These are phyloP conservation scores for Jacana jacana DNA, from an alignment of 2,113 vertebrate species.

Conservation along the genomic window DNA sequence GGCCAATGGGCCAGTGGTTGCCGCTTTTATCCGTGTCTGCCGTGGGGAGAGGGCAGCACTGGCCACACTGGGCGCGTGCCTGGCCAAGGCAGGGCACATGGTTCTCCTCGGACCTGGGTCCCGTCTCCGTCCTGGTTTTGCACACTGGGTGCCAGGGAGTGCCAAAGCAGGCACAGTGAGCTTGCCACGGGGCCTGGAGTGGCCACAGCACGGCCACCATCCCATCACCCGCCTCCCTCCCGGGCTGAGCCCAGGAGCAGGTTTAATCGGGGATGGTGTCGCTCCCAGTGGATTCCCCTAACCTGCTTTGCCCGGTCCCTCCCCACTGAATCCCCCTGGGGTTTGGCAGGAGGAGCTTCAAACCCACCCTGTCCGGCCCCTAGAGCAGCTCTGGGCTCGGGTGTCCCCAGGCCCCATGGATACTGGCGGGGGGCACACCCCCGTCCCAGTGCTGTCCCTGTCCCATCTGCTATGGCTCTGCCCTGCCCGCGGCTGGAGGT, in stretches of 20 bases:
- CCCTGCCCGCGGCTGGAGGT: rapidly evolving
- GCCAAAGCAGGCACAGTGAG: rapidly evolving
- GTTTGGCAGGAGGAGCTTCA: not conserved
- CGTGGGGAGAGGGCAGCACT: rapidly evolving
- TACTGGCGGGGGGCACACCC: rapidly evolving
- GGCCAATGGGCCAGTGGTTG: rapidly evolving
- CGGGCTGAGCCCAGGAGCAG: not conserved
- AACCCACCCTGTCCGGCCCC: rapidly evolving
- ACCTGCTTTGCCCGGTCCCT: not conserved
- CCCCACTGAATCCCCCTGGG: not conserved
- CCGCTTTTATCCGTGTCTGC: rapidly evolving
- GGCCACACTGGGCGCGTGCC: rapidly evolving
- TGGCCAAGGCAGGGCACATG: rapidly evolving
- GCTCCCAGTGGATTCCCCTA: not conserved
- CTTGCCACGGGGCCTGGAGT: rapidly evolving
- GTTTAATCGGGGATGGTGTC: not conserved
- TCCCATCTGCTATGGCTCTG: not conserved
- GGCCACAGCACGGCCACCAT: rapidly evolving
- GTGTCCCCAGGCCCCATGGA: not conserved
- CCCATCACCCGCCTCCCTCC: not conserved
- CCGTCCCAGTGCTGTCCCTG: rapidly evolving
- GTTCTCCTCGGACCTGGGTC: rapidly evolving
- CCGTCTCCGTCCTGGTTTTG: rapidly evolving
- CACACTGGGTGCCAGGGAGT: not conserved
- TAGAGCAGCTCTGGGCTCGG: not conserved